These are phyloP conservation scores for Cyanoderma ruficeps DNA, from an alignment of 2,113 vertebrate genomes.

Conservation along the genomic window DNA sequence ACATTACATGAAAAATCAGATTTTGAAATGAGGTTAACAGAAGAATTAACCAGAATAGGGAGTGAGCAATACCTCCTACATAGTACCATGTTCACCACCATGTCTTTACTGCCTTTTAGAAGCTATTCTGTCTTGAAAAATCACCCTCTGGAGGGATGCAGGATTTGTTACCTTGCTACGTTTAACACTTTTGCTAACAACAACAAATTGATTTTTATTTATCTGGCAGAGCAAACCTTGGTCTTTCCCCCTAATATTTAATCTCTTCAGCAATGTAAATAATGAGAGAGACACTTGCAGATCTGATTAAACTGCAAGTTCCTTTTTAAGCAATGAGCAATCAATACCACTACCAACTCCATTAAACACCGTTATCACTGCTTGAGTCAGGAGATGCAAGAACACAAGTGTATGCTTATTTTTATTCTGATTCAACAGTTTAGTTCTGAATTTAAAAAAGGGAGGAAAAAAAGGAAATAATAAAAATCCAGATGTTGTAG, in stretches of 20 bases:
- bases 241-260: conserved; percentile 50
- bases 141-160: not conserved
- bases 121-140: conserved; percentile 10
- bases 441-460: not conserved
- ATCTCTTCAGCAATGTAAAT: conserved; percentile 57
- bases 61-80: conserved; percentile 14
- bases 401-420: not conserved
- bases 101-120: conserved; percentile 2
- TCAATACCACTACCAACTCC: conserved; percentile 2
- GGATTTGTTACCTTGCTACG: conserved; percentile 17
- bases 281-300: conserved; percentile 35
- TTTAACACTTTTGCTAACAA: not conserved
- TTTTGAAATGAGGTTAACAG: conserved; percentile 60
- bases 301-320: conserved; percentile 68
- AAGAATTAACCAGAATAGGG: conserved; percentile 44
- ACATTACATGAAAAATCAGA: conserved; percentile 51
- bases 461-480: not conserved
- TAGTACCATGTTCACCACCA: not conserved
- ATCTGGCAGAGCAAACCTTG: conserved; percentile 31
- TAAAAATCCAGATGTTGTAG: not conserved
- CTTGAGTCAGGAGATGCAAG: not conserved
- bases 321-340: conserved; percentile 45
- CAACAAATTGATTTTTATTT: conserved; percentile 62
- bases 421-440: not conserved
- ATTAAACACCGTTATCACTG: conserved; percentile 23